Evolutionary conservation across 1,140 invertebrate genomes (phyloP), one percentile per base, ranked within the genome.

Genomic region (Trichonephila inaurata): DNA sequence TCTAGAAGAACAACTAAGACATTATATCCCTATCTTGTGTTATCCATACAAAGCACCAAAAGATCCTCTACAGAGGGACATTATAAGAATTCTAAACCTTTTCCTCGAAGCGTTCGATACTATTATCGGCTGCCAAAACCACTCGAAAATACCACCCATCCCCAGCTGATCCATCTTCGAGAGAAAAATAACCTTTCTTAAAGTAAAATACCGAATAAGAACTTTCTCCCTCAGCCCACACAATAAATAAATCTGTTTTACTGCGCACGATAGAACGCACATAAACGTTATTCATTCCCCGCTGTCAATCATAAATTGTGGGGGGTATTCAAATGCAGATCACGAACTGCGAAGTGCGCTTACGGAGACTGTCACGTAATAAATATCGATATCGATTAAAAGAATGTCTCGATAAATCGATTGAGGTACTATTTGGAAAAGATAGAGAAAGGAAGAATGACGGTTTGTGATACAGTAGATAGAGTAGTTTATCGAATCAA

Each of bases 301-400:
- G 18, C 33, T 18, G 28, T 77, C 33, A 33, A 28, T 77, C 72
- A 77, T 77, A 33, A 77, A 77, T 77, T 28, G 10, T 77, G 28
- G 4, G 28, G 62, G 28, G 72, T 18, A 77, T 40, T 40, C 24
- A 77, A 77, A 33, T 77, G 72, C 28, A 18, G 3, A 77, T 18
- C 14, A 8, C 5, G 72, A 77, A 77, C 72, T 40, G 72, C 33
- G 28, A 77, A 33, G 33, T 51, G 28, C 72, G 28, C 28, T 33
- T 33, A 40, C 72, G 28, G 72, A 2, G 2, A 40, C 28, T 77
- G 72, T 77, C 72, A 40, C 28, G 14, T 77, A 77, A 33, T 51
- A 77, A 77, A 77, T 77, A 77, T 40, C 72, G 72, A 77, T 77
- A 77, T 77, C 72, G 72, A 77, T 77, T 77, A 77, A 69, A 77